Conservation (phyloP, 2,113 vertebrate genomes). For the Mirounga angustirostris region DNA sequence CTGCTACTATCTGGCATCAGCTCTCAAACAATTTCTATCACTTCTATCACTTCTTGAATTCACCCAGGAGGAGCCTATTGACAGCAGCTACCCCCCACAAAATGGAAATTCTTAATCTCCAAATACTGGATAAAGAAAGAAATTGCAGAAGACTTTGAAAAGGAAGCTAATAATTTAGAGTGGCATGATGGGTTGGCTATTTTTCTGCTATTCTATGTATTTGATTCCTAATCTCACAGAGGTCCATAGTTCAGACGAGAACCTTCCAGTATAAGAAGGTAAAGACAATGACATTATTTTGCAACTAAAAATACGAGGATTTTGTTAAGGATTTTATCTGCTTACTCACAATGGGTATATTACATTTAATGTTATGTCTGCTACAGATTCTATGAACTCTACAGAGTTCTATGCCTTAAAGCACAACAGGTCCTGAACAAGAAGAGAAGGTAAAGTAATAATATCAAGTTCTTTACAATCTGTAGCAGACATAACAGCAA, state of each 20-base stretch:
- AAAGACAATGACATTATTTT: constrained; percentile 29
- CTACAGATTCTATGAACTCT: background rate
- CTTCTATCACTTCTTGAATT: constrained; percentile 46
- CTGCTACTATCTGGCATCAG: background rate
- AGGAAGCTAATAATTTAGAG: constrained; percentile 62
- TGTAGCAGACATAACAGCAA: constrained; percentile 45
- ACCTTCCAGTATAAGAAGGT: background rate
- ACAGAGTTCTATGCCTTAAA: background rate
- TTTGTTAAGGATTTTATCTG: constrained; percentile 37
- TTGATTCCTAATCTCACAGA: constrained; percentile 38
- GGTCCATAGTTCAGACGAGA: background rate
- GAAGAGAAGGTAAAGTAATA: background rate
- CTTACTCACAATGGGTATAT: background rate
- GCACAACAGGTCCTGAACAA: constrained; percentile 15
- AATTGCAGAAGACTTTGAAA: constrained; percentile 53
- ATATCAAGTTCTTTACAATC: background rate
- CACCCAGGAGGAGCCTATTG: constrained; percentile 42
- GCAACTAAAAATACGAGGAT: background rate
- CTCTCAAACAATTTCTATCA: background rate
- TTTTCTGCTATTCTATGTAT: constrained; percentile 46
- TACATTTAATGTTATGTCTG: background rate
- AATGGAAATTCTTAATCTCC: constrained; percentile 68
- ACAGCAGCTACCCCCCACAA: background rate
- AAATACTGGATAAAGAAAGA: constrained; percentile 53
- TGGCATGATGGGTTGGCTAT: background rate